Evolutionary conservation across 1,140 invertebrate genomes (phyloP), one percentile per base, ranked within the genome.

Genomic region (Paramacrobiotus metropolitanus): DNA sequence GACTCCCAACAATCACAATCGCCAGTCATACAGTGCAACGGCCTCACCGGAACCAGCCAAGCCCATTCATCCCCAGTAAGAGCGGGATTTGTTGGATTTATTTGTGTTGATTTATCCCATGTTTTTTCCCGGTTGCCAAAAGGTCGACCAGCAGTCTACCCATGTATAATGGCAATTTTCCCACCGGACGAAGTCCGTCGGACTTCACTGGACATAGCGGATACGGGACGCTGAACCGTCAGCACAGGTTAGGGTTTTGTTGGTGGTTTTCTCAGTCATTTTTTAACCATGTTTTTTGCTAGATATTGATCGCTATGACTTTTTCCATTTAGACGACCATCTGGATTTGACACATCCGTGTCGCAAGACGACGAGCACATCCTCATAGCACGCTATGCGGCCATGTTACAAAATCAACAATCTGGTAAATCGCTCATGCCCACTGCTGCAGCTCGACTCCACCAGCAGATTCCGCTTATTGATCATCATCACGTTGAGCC

Each of bases 341-440:
- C 70, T 65, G 77, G 70, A 64, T 67, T 73, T 67, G 70, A 71
- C 68, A 72, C 67, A 66, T 71, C 70, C 67, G 72, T 79, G 71
- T 68, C 67, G 21, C 67, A 81, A 66, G 91, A 95, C 74, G 93
- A 96, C 74, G 92, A 96, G 73, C 92, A 97, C 73, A 80, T 88
- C 65, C 78, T 96, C 61, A 96, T 97, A 71, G 92, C 92, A 40
- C 77, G 90, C 66, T 97, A 96, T 75, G 88, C 92, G 21, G 88
- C 90, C 86, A 94, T 75, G 83, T 68, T 30, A 64, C 64, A 59
- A 70, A 72, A 60, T 83, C 63, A 79, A 83, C 69, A 83, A 84
- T 66, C 82, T 85, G 75, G 84, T 87, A 76, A 81, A 80, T 79
- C 40, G 29, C 9, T n/a, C n/a, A n/a, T n/a, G n/a, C n/a, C n/a